Base-by-base conservation (phyloP, 2,888 invertebrate species). In the Timandra comae region DNA sequence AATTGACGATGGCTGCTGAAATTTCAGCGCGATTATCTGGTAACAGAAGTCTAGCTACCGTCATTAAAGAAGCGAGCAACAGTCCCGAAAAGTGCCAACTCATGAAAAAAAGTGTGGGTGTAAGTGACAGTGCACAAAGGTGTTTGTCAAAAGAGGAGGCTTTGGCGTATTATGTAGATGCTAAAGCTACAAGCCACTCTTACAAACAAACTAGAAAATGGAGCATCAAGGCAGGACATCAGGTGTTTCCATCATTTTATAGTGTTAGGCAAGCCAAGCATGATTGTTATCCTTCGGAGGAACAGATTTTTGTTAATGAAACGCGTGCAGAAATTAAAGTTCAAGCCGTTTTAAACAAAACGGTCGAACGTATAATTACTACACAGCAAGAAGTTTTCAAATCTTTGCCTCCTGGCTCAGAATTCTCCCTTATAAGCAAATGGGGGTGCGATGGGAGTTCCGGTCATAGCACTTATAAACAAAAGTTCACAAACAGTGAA, bases 141-240 rank as follows among this genome's bases (percentile, higher is more conserved):
- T 29, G 29, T 25, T 29, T 34, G 19, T 2, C 29, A 4, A 29
- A 26, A 9, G 30, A 38, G 3, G 41, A 38, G n/a, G 37, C 27
- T n/a, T 32, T 41, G 26, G 37, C 41, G 6, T 42, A 36, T 27
- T 42, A 42, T 21, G 38, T 41, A 10, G 41, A 43, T 9, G 24
- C 35, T 7, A 39, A 44, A 28, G 38, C 7, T 6, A 33, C 44
- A 28, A 41, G 36, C 24, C 33, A 41, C 29, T 27, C 35, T 7
- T 39, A 39, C 26, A 39, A 39, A 19, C 35, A 35, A 21, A 43
- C 38, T 2, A 19, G 38, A 23, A 46, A 46, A 29, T 43, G 46
- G 42, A 26, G 27, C 11, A 30, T 36, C 23, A 39, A 36, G 20
- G 38, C 40, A 11, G 41, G 41, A 7, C 36, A 41, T 29, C 9